These are phyloP conservation scores for Spinus olivaceus DNA, from an alignment of 2,797 vertebrate genomes.

Conservation along the genomic window DNA sequence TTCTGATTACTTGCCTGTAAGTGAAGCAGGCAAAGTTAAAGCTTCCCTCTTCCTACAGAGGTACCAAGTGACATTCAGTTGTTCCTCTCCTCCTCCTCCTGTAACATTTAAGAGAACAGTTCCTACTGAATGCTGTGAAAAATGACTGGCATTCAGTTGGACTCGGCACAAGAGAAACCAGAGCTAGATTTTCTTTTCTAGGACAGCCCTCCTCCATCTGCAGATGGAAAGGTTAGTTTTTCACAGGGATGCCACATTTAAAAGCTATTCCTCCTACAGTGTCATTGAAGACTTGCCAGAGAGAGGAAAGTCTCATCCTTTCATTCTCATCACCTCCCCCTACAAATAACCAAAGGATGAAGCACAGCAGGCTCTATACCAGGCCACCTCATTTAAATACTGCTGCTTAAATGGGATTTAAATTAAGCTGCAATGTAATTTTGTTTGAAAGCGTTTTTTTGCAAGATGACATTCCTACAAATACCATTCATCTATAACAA, in stretches of 20 bases:
- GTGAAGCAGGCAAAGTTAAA: neutral
- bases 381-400: neutral
- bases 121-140: neutral
- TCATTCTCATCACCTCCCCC: neutral
- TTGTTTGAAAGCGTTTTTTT: neutral
- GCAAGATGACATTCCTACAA: neutral
- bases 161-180: neutral
- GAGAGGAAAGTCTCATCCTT: neutral
- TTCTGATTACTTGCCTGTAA: neutral
- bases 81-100: neutral
- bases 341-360: neutral
- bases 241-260: neutral
- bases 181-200: slow-evolving; percentile 39
- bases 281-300: slow-evolving; percentile 21
- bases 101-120: slow-evolving; percentile 14
- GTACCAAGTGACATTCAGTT: neutral
- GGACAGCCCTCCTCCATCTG: slow-evolving; percentile 42
- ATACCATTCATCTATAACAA: neutral
- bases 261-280: slow-evolving; percentile 30
- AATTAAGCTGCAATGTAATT: neutral
- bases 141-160: slow-evolving; percentile 44
- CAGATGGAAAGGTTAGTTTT: neutral
- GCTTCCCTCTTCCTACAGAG: neutral
- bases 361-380: neutral
- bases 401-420: neutral